Percentiles rank a stretch among this genome's conserved stretches.
These are phyloP conservation scores for Lordiphosa stackelbergi DNA, from an alignment of 1,140 invertebrate species.

Conservation along the genomic window DNA sequence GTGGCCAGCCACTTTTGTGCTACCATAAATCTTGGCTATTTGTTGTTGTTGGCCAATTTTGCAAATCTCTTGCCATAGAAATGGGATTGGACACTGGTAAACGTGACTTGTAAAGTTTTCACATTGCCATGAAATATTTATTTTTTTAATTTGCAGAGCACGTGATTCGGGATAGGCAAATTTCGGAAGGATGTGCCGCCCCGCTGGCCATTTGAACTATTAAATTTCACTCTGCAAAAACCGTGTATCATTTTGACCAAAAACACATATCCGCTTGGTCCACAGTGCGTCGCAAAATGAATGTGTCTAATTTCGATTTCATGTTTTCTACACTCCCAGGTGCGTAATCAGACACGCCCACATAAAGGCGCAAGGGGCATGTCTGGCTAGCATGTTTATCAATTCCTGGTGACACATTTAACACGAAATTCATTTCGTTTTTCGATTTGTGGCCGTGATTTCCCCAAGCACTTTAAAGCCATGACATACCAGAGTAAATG, in stretches of 20 bases:
- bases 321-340: slow-evolving; percentile 32
- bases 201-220: too few relatives aligned
- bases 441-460: slow-evolving; percentile 61
- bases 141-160: slow-evolving; percentile 45
- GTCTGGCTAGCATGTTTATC: slow-evolving; percentile 29
- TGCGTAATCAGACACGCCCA: slow-evolving; percentile 47
- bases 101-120: slow-evolving; percentile 33
- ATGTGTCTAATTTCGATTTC: too few relatives aligned
- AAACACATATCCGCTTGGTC: too few relatives aligned
- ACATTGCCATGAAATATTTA: slow-evolving; percentile 46
- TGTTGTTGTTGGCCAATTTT: slow-evolving; percentile 40
- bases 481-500: slow-evolving; percentile 21
- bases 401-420: slow-evolving; percentile 39
- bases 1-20: slow-evolving; percentile 8
- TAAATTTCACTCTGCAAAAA: too few relatives aligned
- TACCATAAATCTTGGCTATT: slow-evolving; percentile 58
- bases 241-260: too few relatives aligned
- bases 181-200: background rate
- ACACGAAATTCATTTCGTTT: slow-evolving; percentile 51
- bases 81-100: slow-evolving; percentile 2
- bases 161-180: background rate
- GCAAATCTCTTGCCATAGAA: slow-evolving; percentile 39
- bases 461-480: slow-evolving; percentile 58
- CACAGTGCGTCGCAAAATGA: too few relatives aligned
- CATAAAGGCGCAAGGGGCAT: slow-evolving; percentile 5